A percentile compares a stretch with the other conserved stretches of the same genome.
Conservation (phyloP, 2,888 invertebrate genomes). For the Coremacera marginata region DNA sequence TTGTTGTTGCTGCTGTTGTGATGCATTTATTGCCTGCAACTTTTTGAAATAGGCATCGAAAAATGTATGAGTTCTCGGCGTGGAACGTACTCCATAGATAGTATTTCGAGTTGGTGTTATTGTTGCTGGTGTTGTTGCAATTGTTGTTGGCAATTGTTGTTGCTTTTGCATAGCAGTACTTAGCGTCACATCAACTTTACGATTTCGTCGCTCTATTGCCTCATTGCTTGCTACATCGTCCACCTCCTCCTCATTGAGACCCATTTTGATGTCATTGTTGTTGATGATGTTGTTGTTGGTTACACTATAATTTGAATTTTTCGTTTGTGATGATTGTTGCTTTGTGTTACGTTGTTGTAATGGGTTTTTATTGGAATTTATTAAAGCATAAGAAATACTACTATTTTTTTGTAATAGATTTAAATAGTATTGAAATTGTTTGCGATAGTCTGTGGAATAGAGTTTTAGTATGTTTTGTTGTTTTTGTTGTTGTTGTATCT, state of each 20-base stretch:
- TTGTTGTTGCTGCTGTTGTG: slow-evolving; percentile 22
- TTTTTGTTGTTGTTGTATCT: slow-evolving; percentile 46
- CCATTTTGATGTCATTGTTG: slow-evolving; percentile 49
- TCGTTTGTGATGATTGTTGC: slow-evolving; percentile 40
- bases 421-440: slow-evolving; percentile 66
- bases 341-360: slow-evolving; percentile 27
- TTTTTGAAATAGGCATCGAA: slow-evolving; percentile 68
- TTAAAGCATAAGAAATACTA: slow-evolving; percentile 45
- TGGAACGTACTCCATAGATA: slow-evolving; percentile 50
- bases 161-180: slow-evolving; percentile 47
- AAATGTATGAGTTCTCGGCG: slow-evolving; percentile 57
- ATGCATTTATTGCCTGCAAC: slow-evolving; percentile 58
- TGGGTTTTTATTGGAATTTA: slow-evolving; percentile 37
- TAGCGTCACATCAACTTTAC: slow-evolving; percentile 58
- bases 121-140: slow-evolving; percentile 51
- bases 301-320: slow-evolving; percentile 57
- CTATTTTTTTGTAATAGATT: slow-evolving; percentile 58
- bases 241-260: slow-evolving; percentile 44
- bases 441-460: slow-evolving; percentile 61
- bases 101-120: slow-evolving; percentile 49
- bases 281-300: slow-evolving; percentile 55
- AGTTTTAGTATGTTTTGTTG: slow-evolving; percentile 54
- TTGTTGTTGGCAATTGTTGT: slow-evolving; percentile 42
- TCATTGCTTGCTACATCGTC: slow-evolving; percentile 62
- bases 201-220: slow-evolving; percentile 64